These are phyloP conservation scores for Plagodis pulveraria DNA, from an alignment of 2,888 invertebrate species.

Conservation along the genomic window DNA sequence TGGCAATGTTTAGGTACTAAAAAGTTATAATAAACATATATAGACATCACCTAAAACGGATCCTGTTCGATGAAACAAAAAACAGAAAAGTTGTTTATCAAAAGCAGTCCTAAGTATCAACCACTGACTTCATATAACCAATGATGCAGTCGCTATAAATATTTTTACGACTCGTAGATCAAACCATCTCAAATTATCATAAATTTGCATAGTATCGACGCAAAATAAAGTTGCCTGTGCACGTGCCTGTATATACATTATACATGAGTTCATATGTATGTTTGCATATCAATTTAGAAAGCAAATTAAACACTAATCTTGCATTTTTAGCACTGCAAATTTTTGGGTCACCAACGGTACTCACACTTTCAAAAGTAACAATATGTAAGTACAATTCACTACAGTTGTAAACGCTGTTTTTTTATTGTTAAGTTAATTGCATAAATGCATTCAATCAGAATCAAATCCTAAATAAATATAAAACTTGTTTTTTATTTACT, in stretches of 20 bases:
- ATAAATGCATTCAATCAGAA: not conserved
- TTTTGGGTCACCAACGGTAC: slow-evolving; percentile 14
- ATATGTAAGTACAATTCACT: slow-evolving; percentile 3
- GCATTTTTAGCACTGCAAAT: not conserved
- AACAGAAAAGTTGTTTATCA: not conserved
- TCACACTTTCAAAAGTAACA: slow-evolving; percentile 6
- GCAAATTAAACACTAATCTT: not conserved
- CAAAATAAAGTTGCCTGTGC: slow-evolving; percentile 1
- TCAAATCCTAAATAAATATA: not conserved
- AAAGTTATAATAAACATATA: too few species aligned
- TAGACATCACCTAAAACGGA: too few species aligned
- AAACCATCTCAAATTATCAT: slow-evolving; percentile 15
- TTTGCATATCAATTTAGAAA: slow-evolving; percentile 1
- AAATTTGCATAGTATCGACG: slow-evolving; percentile 13
- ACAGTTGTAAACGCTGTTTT: not conserved
- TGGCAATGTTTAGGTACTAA: too few species aligned
- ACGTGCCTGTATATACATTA: too few species aligned
- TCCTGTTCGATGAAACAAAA: too few species aligned
- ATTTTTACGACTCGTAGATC: slow-evolving; percentile 5
- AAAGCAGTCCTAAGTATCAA: not conserved
- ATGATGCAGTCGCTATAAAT: not conserved
- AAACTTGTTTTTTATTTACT: too few species aligned
- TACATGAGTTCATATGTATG: not conserved
- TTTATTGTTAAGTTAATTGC: too few species aligned
- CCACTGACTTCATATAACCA: not conserved